Conservation (phyloP, 1,140 invertebrate species). For the Pseudomyrmex gracilis region DNA sequence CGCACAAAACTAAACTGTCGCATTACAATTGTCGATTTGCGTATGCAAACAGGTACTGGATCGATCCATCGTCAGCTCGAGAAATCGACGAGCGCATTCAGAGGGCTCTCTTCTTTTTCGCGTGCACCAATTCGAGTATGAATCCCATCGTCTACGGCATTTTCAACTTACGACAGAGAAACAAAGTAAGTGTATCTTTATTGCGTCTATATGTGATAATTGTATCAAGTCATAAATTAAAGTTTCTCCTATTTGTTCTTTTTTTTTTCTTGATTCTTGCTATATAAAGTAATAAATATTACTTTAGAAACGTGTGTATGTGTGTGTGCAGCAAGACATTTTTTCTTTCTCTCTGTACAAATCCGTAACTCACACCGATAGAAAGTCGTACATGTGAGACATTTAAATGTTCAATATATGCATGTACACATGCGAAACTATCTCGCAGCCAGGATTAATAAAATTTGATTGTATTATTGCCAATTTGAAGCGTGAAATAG, state of each 20-base stretch:
- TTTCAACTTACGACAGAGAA: constrained; percentile 88
- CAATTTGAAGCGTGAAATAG: constrained; percentile 38
- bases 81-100: constrained; percentile 93
- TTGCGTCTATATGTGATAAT: too few relatives aligned
- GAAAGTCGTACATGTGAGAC: background rate
- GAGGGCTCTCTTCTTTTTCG: constrained; percentile 95
- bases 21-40: constrained; percentile 5
- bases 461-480: background rate
- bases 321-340: too few relatives aligned
- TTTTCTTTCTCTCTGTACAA: background rate
- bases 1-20: too few relatives aligned
- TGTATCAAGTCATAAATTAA: background rate
- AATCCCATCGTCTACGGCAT: constrained; percentile 94
- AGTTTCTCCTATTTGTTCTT: background rate
- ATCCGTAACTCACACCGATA: background rate
- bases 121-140: constrained; percentile 97
- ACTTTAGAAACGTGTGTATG: too few relatives aligned
- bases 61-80: constrained; percentile 90
- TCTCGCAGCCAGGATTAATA: background rate
- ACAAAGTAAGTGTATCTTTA: constrained; percentile 74
- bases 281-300: too few relatives aligned
- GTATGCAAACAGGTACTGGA: constrained; percentile 89
- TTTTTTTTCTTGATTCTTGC: too few relatives aligned
- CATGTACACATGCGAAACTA: background rate
- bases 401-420: constrained; percentile 12